These are phyloP conservation scores for Tragopan temminckii DNA, from an alignment of 2,797 vertebrate genomes.

Conservation along the genomic window DNA sequence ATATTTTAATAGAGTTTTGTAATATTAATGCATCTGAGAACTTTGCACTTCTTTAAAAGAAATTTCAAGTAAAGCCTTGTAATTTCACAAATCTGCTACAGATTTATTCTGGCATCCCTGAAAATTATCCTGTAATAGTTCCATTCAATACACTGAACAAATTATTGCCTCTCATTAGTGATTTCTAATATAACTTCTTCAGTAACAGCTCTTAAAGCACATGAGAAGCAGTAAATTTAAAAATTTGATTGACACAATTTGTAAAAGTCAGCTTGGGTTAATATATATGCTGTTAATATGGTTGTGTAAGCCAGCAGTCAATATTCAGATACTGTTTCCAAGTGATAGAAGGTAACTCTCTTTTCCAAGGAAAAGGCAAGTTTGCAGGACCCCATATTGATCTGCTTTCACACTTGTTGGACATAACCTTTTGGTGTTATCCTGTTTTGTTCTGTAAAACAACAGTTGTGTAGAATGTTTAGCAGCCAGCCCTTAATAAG, in stretches of 20 bases:
- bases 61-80: not conserved
- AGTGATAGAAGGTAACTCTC: not conserved
- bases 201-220: not conserved
- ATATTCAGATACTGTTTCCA: not conserved
- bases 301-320: not conserved
- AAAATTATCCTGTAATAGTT: not conserved
- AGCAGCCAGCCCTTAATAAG: not conserved
- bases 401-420: not conserved
- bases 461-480: not conserved
- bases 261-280: not conserved
- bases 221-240: not conserved
- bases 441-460: not conserved
- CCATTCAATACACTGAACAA: not conserved
- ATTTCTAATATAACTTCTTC: not conserved
- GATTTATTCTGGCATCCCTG: not conserved
- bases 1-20: not conserved
- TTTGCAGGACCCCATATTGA: not conserved
- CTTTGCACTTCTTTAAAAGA: not conserved
- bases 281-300: not conserved
- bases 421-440: not conserved
- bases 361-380: not conserved
- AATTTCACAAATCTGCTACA: not conserved
- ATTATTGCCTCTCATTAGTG: not conserved
- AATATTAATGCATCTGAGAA: not conserved
- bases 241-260: not conserved